Base-by-base conservation (phyloP, 2,888 invertebrate species). In the Oligia latruncula region DNA sequence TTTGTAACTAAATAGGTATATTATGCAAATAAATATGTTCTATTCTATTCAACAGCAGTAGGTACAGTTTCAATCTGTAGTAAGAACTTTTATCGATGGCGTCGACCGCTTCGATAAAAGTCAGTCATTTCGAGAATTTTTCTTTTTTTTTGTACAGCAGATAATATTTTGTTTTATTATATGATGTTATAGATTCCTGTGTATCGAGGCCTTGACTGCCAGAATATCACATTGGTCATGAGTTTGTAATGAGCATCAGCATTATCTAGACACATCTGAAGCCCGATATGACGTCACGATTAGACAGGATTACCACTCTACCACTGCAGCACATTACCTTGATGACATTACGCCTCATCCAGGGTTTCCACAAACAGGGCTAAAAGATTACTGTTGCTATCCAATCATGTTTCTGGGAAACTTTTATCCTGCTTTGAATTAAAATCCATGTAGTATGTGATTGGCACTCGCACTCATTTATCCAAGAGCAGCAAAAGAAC, bases 221-320 rank as follows among this genome's bases (percentile, higher is more conserved):
- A 65, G 40, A 23, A 66, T 20, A 78, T 13, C 2, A 40, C 6
- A 67, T 8, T 1, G 23, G 3, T 4, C 40, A 77, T 81, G 55
- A 55, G 43, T 62, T 71, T 46, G 40, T 81, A 49, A 81, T 71
- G 55, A 80, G 13, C 29, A 55, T 64, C n/a, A 58, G 29, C 15
- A 85, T 80, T 49, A 84, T 81, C 15, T 40, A 81, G 62, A 62
- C n/a, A 29, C 23, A 15, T 58, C 81, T 40, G 55, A 71, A 67
- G 67, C n/a, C 46, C 62, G 20, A 62, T 58, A 23, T 67, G 82
- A 71, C 74, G 58, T 62, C 29, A 29, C n/a, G 82, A 85, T 85
- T 71, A 85, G 11, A 5, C 55, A 20, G 71, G 82, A 66, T 82
- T 62, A 86, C 40, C 68, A 49, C 40, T 62, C 43, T 20, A 29